Percentiles rank a stretch among this genome's conserved stretches.
phyloP scores from a whole-genome alignment of 2,113 vertebrate species.

The Stigmatopora argus region DNA sequence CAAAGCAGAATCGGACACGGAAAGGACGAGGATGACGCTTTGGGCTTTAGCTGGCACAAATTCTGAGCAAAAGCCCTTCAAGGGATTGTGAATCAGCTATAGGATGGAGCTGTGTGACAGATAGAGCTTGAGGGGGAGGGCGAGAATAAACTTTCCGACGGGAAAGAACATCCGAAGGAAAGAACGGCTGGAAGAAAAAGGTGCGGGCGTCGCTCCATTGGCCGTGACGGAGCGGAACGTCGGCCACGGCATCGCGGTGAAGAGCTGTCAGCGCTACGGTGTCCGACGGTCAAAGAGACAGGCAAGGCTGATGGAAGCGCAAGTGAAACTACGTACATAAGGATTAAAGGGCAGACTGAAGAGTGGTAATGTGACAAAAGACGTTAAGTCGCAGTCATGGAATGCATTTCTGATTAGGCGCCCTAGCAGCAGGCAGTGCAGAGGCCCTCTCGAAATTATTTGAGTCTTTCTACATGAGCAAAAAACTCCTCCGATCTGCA shows the following conservation, averaged over 20 bases:
- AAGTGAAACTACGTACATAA: conserved; percentile 31
- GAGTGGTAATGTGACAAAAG: conserved; percentile 40
- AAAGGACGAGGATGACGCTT: conserved; percentile 29
- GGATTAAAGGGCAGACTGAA: conserved; percentile 46
- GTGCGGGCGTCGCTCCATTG: conserved; percentile 63
- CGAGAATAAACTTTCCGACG: conserved; percentile 29
- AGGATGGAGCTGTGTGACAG: conserved; percentile 17
- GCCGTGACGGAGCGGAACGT: conserved; percentile 62
- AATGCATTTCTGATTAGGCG: background rate
- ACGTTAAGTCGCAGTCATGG: conserved; percentile 26
- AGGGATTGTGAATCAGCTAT: conserved; percentile 37
- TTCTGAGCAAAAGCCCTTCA: conserved; percentile 44
- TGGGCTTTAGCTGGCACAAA: conserved; percentile 47
- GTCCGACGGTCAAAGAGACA: conserved; percentile 38
- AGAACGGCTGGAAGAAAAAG: conserved; percentile 48
- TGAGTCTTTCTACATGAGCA: background rate
- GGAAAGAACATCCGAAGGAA: conserved; percentile 27
- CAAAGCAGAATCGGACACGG: conserved; percentile 21
- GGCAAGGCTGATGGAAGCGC: conserved; percentile 50
- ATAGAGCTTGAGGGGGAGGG: conserved; percentile 38
- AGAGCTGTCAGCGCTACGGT: conserved; percentile 60
- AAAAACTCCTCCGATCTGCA: background rate
- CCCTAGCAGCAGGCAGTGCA: background rate
- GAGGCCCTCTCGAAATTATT: background rate
- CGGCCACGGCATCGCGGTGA: conserved; percentile 52